Evolutionary conservation across 2,888 invertebrate genomes (phyloP).

Genomic region (Caenorhabditis macrosperma): DNA sequence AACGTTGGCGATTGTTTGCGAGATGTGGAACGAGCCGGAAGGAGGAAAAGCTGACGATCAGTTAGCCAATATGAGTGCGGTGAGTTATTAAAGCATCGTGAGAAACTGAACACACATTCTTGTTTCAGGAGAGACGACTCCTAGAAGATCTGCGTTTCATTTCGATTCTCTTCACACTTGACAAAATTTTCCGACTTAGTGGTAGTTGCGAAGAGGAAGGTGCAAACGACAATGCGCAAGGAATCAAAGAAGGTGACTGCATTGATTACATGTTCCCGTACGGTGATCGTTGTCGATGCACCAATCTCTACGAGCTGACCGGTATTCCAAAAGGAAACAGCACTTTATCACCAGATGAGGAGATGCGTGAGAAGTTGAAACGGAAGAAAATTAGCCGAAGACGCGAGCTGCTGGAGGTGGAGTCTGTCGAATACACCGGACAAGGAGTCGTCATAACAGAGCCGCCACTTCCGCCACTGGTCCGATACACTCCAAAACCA

Average conservation of each 20-base stretch:
- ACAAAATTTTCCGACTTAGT: constrained; percentile 36
- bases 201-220: constrained; percentile 13
- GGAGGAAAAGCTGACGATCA: constrained; percentile 32
- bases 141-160: constrained; percentile 44
- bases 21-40: constrained; percentile 62
- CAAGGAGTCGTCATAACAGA: neutral
- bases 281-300: constrained; percentile 24
- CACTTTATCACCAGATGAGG: constrained; percentile 4
- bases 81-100: neutral
- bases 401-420: neutral
- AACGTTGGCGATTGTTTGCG: constrained; percentile 52
- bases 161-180: constrained; percentile 48
- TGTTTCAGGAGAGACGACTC: constrained; percentile 30
- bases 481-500: constrained; percentile 7
- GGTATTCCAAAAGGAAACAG: constrained; percentile 9
- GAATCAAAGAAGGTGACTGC: neutral
- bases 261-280: constrained; percentile 15
- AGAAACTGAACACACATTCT: neutral
- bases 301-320: constrained; percentile 37
- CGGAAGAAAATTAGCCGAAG: neutral
- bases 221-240: neutral
- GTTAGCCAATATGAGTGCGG: constrained; percentile 30
- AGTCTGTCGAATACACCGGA: neutral
- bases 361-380: neutral
- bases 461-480: neutral